These are phyloP conservation scores for Notechis scutatus DNA, from an alignment of 2,113 vertebrate species.

Conservation along the genomic window DNA sequence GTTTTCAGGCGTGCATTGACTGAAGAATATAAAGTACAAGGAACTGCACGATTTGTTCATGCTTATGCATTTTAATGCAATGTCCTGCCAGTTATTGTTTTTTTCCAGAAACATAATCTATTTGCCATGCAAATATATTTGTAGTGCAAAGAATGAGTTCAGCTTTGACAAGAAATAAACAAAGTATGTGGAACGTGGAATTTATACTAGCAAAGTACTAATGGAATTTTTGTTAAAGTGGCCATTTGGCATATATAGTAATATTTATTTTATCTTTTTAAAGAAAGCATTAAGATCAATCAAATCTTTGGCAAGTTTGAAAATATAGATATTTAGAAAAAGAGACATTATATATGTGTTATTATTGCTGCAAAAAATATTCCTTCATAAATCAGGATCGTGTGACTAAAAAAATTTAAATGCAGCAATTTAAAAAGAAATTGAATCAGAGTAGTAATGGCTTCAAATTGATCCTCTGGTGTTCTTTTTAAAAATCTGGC, in stretches of 20 bases:
- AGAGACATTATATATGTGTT: neutral
- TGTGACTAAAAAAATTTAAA: neutral
- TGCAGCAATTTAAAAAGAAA: neutral
- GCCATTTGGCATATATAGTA: neutral
- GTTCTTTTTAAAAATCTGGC: neutral
- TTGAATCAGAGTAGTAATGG: neutral
- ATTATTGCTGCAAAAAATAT: neutral
- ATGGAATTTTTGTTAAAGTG: neutral
- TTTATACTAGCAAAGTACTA: neutral
- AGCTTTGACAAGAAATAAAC: neutral
- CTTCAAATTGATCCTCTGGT: neutral
- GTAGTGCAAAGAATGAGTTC: neutral
- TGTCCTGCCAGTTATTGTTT: neutral
- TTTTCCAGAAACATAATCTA: neutral
- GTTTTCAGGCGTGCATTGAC: neutral
- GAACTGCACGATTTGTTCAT: neutral
- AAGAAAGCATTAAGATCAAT: neutral
- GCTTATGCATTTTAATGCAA: neutral
- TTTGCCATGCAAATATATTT: conserved; percentile 2
- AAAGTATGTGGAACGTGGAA: neutral
- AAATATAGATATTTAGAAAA: conserved; percentile 2
- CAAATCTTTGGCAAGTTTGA: neutral
- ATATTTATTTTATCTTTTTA: neutral
- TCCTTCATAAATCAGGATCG: neutral
- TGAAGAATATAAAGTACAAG: neutral